These are phyloP conservation scores for Phyllostomus discolor DNA, from an alignment of 2,113 vertebrate species.

Conservation along the genomic window DNA sequence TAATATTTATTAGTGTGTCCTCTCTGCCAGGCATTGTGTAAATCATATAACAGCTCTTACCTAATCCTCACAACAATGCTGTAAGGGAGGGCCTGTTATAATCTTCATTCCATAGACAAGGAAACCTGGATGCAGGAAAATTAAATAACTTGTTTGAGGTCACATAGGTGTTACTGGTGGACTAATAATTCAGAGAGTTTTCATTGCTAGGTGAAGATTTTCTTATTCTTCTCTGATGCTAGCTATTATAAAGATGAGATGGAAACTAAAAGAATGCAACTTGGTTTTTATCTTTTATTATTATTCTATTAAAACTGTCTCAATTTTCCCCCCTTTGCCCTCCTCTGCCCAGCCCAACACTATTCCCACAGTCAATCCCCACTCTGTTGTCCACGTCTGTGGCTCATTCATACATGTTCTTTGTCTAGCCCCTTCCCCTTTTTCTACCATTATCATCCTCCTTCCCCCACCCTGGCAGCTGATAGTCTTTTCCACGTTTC, in stretches of 20 bases:
- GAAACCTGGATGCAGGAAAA: neutral
- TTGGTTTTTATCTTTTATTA: neutral
- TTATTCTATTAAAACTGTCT: no score
- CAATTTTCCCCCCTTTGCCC: no score
- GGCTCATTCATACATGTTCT: no score
- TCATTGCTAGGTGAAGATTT: neutral
- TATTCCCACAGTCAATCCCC: no score
- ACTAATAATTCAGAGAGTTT: neutral
- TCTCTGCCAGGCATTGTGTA: neutral
- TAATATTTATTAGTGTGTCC: neutral
- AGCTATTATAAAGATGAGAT: neutral
- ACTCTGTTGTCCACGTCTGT: no score
- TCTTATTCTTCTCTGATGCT: neutral
- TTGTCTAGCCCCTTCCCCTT: no score
- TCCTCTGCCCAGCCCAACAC: no score
- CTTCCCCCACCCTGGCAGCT: no score
- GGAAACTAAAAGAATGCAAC: neutral
- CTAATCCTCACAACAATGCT: neutral
- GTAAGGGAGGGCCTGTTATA: neutral
- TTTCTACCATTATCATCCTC: no score
- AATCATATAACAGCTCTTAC: neutral
- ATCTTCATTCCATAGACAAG: neutral
- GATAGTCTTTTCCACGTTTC: no score
- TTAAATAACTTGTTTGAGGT: neutral
- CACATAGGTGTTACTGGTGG: neutral